These are phyloP conservation scores for Thymallus thymallus DNA, from an alignment of 2,113 vertebrate species.

Conservation along the genomic window DNA sequence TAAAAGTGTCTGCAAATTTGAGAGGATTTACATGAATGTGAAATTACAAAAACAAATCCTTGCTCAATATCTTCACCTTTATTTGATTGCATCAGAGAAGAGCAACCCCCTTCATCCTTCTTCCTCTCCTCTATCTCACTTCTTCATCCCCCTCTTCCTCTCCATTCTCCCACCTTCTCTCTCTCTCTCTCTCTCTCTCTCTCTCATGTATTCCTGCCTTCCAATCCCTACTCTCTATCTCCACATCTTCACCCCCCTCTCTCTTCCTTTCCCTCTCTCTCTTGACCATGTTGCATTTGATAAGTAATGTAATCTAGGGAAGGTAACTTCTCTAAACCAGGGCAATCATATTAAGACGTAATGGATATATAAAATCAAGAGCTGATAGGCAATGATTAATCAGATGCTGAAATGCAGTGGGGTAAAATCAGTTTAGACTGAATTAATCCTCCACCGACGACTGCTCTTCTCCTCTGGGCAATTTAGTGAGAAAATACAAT, in stretches of 20 bases:
- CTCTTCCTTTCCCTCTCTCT: conserved; percentile 20
- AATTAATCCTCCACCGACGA: conserved; percentile 72
- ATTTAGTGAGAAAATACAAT: conserved; percentile 77
- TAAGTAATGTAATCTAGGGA: conserved; percentile 70
- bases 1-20: background rate
- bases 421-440: conserved; percentile 73
- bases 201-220: background rate
- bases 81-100: conserved; percentile 47
- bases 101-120: background rate
- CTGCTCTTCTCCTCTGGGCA: conserved; percentile 68
- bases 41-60: background rate
- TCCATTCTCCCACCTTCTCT: conserved; percentile 4
- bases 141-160: background rate
- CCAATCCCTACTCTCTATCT: background rate
- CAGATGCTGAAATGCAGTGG: conserved; percentile 69
- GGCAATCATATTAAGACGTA: conserved; percentile 72
- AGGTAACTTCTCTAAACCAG: conserved; percentile 69
- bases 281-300: conserved; percentile 51
- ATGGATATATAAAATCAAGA: conserved; percentile 73
- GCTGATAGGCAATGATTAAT: conserved; percentile 76
- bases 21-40: background rate
- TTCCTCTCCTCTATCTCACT: too few species aligned
- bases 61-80: conserved; percentile 19
- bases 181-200: background rate
- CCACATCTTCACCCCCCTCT: too few species aligned